A percentile compares a stretch with the other conserved stretches of the same genome.
Conservation (phyloP, 1,140 invertebrate species). For the Drosophila serrata region DNA sequence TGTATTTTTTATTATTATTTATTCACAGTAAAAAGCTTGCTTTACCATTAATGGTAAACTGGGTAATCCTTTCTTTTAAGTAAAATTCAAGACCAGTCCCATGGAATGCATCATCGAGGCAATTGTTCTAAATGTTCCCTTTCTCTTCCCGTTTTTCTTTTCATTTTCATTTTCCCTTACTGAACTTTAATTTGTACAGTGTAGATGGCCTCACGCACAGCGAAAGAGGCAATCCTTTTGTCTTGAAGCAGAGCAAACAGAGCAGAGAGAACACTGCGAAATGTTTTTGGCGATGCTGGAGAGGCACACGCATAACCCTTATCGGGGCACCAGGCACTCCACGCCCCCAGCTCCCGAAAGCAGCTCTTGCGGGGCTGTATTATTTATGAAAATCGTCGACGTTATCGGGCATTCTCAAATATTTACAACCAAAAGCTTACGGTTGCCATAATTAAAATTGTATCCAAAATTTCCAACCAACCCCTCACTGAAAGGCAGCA, state of each 20-base stretch:
- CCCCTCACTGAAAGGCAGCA: neutral
- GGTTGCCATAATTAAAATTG: constrained; percentile 85
- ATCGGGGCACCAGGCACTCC: constrained; percentile 66
- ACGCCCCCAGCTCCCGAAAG: constrained; percentile 13
- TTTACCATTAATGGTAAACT: no score
- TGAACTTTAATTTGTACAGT: neutral
- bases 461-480: constrained; percentile 70
- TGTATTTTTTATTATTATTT: no score
- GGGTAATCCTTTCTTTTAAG: no score
- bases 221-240: constrained; percentile 78
- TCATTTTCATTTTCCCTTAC: neutral
- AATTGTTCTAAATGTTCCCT: no score
- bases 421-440: constrained; percentile 85
- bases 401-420: constrained; percentile 85
- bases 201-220: constrained; percentile 39
- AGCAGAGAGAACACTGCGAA: constrained; percentile 24
- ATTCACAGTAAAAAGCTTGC: no score
- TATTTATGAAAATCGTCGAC: constrained; percentile 85
- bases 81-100: no score
- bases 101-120: no score
- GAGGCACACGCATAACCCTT: constrained; percentile 66
- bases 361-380: constrained; percentile 59
- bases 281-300: constrained; percentile 17
- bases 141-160: no score
- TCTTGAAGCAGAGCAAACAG: constrained; percentile 71